Evolutionary conservation across 92 coral and sea anemone species (phyloP).

Genomic region (Epizoanthus stellaris): DNA sequence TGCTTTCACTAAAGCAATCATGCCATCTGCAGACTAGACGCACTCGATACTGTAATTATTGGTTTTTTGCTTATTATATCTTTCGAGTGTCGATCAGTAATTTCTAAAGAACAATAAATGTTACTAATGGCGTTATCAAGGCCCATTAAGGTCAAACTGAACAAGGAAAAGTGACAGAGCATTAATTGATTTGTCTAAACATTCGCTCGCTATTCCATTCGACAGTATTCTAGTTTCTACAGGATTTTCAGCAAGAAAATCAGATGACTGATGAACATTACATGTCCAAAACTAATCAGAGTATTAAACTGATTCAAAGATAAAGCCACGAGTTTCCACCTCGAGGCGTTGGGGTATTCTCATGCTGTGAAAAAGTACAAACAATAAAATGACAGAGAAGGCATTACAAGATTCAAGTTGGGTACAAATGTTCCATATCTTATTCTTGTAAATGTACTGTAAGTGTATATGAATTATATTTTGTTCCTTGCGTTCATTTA

Average conservation of each 20-base stretch:
- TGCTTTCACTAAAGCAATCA: neutral
- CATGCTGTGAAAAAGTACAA: neutral
- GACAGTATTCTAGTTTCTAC: neutral
- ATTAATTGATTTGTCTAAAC: slow-evolving; percentile 4
- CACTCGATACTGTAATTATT: neutral
- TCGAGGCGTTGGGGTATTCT: too few species aligned
- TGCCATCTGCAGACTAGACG: neutral
- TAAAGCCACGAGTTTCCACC: too few species aligned
- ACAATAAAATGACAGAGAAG: neutral
- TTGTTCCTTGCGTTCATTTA: too few species aligned
- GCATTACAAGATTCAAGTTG: neutral
- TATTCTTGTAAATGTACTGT: neutral
- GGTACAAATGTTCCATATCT: neutral
- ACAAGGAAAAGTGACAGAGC: neutral
- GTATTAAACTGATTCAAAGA: too few species aligned
- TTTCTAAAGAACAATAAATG: slow-evolving; percentile 28
- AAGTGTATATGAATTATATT: too few species aligned
- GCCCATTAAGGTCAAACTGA: slow-evolving; percentile 23
- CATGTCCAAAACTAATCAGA: too few species aligned
- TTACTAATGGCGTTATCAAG: neutral
- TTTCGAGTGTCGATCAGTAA: slow-evolving; percentile 7
- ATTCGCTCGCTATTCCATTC: neutral
- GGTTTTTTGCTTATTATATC: neutral
- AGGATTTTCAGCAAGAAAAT: too few species aligned
- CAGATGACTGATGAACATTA: too few species aligned